These are phyloP conservation scores for Amyelois transitella DNA, from an alignment of 1,140 invertebrate species.

Conservation along the genomic window DNA sequence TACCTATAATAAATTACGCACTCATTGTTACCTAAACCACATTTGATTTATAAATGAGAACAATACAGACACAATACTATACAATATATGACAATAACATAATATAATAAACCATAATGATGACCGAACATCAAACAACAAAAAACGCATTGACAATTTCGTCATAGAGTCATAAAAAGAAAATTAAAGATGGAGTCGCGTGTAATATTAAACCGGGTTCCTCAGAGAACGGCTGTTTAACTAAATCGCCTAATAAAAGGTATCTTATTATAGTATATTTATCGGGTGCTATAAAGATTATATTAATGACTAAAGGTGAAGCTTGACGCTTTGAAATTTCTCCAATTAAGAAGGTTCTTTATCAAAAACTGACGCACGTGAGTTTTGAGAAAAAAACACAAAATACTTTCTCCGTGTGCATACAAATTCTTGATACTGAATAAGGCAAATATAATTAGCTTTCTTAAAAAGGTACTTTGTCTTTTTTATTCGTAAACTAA, in stretches of 20 bases:
- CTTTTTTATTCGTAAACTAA: too few relatives aligned
- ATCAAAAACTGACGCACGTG: slow-evolving; percentile 23
- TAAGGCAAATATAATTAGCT: too few relatives aligned
- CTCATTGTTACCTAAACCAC: too few relatives aligned
- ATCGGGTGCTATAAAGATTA: slow-evolving; percentile 32
- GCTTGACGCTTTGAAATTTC: slow-evolving; percentile 32
- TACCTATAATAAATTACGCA: too few relatives aligned
- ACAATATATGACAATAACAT: too few relatives aligned
- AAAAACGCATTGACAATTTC: neutral
- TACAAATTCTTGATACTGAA: too few relatives aligned
- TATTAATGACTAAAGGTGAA: slow-evolving; percentile 26
- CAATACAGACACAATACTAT: too few relatives aligned
- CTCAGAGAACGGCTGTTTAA: slow-evolving; percentile 16
- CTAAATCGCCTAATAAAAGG: slow-evolving; percentile 16
- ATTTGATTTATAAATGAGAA: too few relatives aligned
- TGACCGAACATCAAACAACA: too few relatives aligned
- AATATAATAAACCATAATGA: too few relatives aligned
- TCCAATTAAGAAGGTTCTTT: slow-evolving; percentile 47
- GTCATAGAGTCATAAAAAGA: neutral
- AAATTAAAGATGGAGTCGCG: slow-evolving; percentile 1
- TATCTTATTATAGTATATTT: slow-evolving; percentile 28
- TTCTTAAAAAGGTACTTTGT: too few relatives aligned
- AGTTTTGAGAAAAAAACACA: too few relatives aligned
- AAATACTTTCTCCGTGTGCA: neutral
- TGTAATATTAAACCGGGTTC: slow-evolving; percentile 1